A percentile compares a stretch with the other conserved stretches of the same genome.
Evolutionary conservation across 2,797 vertebrate species (phyloP).

Genomic region (Coluber constrictor): DNA sequence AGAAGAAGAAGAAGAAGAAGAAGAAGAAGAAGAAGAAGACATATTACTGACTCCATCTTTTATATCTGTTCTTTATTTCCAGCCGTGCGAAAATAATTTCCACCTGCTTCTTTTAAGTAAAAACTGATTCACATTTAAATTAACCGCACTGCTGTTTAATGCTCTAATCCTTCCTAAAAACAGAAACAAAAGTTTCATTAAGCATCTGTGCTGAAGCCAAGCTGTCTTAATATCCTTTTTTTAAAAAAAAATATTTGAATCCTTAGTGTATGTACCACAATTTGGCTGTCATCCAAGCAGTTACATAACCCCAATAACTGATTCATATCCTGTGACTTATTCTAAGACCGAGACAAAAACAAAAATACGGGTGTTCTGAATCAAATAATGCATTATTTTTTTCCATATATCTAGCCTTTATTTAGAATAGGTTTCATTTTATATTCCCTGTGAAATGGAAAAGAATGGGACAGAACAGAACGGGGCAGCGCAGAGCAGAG

Average conservation of each 20-base stretch:
- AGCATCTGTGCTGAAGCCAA: background rate
- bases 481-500: no score
- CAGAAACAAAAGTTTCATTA: background rate
- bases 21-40: background rate
- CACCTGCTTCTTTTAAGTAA: background rate
- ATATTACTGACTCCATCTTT: background rate
- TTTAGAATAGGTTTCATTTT: background rate
- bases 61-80: background rate
- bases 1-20: no score
- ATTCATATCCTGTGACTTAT: background rate
- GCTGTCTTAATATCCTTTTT: background rate
- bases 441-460: background rate
- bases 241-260: background rate
- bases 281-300: background rate
- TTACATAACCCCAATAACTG: background rate
- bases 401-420: background rate
- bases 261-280: background rate
- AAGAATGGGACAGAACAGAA: background rate
- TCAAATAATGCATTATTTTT: background rate
- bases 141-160: background rate
- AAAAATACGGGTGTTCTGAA: background rate
- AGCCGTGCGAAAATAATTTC: background rate
- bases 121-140: background rate
- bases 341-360: background rate
- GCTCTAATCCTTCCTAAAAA: background rate